Percentiles rank a stretch among this genome's conserved stretches.
Evolutionary conservation across 2,888 invertebrate species (phyloP).

Genomic region (Desoria tigrina): DNA sequence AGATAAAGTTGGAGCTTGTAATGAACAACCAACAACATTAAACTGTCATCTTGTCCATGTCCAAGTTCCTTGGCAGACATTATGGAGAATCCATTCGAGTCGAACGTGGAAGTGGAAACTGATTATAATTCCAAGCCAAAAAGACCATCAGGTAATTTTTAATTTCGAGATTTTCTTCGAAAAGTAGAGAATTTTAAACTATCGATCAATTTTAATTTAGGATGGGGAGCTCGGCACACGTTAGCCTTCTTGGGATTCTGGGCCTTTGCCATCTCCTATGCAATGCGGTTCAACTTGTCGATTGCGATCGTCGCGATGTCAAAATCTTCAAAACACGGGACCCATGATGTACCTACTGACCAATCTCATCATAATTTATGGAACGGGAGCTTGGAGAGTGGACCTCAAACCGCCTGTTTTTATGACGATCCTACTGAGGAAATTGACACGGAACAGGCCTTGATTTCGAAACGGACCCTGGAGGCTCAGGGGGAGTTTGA

Average conservation of each 20-base stretch:
- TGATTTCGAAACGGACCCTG: not conserved
- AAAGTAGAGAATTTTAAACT: too few relatives aligned
- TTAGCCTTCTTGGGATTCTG: slow-evolving; percentile 46
- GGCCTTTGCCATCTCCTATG: slow-evolving; percentile 51
- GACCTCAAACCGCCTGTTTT: not conserved
- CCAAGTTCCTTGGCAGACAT: too few relatives aligned
- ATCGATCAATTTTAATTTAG: too few relatives aligned
- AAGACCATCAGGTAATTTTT: too few relatives aligned
- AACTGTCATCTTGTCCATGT: too few relatives aligned
- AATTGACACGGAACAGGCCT: not conserved
- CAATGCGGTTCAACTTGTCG: slow-evolving; percentile 52
- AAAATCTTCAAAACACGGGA: not conserved
- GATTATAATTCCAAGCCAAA: too few relatives aligned
- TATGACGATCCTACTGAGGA: not conserved
- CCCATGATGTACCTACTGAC: not conserved
- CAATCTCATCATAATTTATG: too few relatives aligned
- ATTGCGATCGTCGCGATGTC: slow-evolving; percentile 50
- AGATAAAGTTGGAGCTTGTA: too few relatives aligned
- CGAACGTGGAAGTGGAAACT: too few relatives aligned
- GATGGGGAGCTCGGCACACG: slow-evolving; percentile 51
- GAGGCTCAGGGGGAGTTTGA: slow-evolving; percentile 31
- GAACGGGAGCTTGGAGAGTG: not conserved
- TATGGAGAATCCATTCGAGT: too few relatives aligned
- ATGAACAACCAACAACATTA: too few relatives aligned
- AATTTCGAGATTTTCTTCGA: too few relatives aligned